Evolutionary conservation across 2,797 vertebrate genomes (phyloP).

Genomic region (Synanceia verrucosa): DNA sequence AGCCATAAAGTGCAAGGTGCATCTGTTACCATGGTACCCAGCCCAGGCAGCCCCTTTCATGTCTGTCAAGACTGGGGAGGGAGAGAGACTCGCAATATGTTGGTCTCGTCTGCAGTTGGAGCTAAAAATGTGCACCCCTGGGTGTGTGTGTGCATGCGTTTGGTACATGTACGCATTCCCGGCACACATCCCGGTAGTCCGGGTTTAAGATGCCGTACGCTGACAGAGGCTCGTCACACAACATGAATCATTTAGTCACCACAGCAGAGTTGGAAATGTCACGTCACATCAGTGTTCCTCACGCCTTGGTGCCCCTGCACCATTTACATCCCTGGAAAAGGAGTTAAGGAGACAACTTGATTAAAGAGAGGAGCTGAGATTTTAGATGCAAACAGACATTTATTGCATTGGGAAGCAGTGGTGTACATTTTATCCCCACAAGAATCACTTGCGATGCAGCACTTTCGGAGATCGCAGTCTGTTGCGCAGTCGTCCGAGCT

Average conservation of each 20-base stretch:
- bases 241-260: constrained; percentile 86
- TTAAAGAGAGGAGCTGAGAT: constrained; percentile 72
- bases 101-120: constrained; percentile 60
- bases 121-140: constrained; percentile 29
- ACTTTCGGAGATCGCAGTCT: constrained; percentile 52
- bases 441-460: constrained; percentile 65
- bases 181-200: constrained; percentile 34
- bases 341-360: constrained; percentile 56
- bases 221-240: constrained; percentile 78
- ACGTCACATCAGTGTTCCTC: constrained; percentile 74
- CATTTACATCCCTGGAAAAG: constrained; percentile 47
- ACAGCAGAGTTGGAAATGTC: constrained; percentile 82
- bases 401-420: constrained; percentile 72
- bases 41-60: constrained; percentile 81
- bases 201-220: constrained; percentile 62
- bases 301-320: constrained; percentile 54
- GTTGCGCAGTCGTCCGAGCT: constrained; percentile 44
- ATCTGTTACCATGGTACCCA: constrained; percentile 86
- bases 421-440: constrained; percentile 64
- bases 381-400: constrained; percentile 73
- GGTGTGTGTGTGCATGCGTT: neutral
- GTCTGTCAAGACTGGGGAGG: constrained; percentile 75
- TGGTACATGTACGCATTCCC: constrained; percentile 48
- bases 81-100: constrained; percentile 56
- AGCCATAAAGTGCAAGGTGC: constrained; percentile 74